Evolutionary conservation across 2,888 invertebrate genomes (phyloP).

Genomic region (Crioceris asparagi): DNA sequence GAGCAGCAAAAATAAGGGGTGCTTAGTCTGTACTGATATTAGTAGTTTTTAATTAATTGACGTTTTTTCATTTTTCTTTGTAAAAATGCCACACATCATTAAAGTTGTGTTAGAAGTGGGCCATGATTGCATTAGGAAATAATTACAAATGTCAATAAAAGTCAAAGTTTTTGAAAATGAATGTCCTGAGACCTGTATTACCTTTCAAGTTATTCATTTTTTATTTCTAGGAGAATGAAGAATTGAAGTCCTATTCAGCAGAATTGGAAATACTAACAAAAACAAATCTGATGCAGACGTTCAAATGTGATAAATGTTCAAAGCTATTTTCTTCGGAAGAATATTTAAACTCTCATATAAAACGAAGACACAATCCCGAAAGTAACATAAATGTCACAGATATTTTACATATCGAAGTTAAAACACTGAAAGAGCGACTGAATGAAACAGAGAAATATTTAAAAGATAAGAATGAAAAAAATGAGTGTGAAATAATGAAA

Average conservation of each 20-base stretch:
- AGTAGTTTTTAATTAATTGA: too few relatives aligned
- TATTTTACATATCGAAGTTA: constrained; percentile 53
- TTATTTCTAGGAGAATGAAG: constrained; percentile 27
- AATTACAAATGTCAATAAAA: too few relatives aligned
- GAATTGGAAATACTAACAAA: constrained; percentile 44
- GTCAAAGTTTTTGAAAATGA: too few relatives aligned
- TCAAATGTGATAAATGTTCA: constrained; percentile 54
- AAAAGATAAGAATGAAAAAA: constrained; percentile 27
- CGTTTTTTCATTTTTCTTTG: too few relatives aligned
- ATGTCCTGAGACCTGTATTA: too few relatives aligned
- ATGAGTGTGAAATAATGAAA: constrained; percentile 15
- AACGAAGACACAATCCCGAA: constrained; percentile 43
- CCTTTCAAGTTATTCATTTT: too few relatives aligned
- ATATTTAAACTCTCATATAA: constrained; percentile 52
- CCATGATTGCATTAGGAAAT: too few relatives aligned
- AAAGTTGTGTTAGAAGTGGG: too few relatives aligned
- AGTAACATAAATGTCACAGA: constrained; percentile 37
- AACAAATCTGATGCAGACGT: constrained; percentile 34
- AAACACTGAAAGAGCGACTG: constrained; percentile 50
- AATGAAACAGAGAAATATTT: constrained; percentile 49
- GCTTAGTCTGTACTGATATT: too few relatives aligned
- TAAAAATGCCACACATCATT: too few relatives aligned
- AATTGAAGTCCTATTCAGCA: constrained; percentile 35
- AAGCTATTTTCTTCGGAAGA: constrained; percentile 56
- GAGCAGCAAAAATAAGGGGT: too few relatives aligned